phyloP scores from a whole-genome alignment of 2,888 invertebrate species.

The Xylocampa areola region DNA sequence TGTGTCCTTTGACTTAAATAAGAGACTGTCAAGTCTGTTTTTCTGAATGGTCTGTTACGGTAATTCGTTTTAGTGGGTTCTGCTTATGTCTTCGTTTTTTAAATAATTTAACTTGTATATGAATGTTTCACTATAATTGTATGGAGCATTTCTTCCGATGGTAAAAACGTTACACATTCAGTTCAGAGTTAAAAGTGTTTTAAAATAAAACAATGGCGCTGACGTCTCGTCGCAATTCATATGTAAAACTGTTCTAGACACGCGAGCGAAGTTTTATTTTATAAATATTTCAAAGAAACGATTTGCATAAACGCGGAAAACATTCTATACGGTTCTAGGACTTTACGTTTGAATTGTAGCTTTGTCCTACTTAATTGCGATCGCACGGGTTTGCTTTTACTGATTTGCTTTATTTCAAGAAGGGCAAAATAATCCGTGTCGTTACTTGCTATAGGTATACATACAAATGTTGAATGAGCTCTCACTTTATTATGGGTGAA shows the following conservation, averaged over 20 bases:
- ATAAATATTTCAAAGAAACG: constrained; percentile 56
- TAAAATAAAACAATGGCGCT: constrained; percentile 42
- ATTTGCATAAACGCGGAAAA: constrained; percentile 62
- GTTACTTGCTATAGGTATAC: neutral
- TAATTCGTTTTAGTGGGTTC: neutral
- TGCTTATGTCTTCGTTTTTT: constrained; percentile 1
- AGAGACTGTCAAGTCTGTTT: neutral
- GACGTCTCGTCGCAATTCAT: constrained; percentile 53
- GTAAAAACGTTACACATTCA: constrained; percentile 8
- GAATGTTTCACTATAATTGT: constrained; percentile 2
- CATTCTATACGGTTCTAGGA: constrained; percentile 9
- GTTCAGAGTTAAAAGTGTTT: constrained; percentile 34
- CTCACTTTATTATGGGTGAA: too few relatives aligned
- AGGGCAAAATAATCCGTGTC: too few relatives aligned
- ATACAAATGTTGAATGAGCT: too few relatives aligned
- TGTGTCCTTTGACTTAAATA: constrained; percentile 40
- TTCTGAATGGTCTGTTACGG: neutral
- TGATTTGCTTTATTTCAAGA: too few relatives aligned
- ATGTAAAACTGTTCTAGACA: constrained; percentile 62
- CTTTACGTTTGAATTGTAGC: constrained; percentile 2
- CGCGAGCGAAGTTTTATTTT: constrained; percentile 55
- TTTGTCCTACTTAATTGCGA: too few relatives aligned
- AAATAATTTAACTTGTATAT: constrained; percentile 7
- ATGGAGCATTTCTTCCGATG: constrained; percentile 13
- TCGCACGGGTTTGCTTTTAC: too few relatives aligned